These are phyloP conservation scores for Siniperca knerii DNA, from an alignment of 2,113 vertebrate genomes.

Conservation along the genomic window DNA sequence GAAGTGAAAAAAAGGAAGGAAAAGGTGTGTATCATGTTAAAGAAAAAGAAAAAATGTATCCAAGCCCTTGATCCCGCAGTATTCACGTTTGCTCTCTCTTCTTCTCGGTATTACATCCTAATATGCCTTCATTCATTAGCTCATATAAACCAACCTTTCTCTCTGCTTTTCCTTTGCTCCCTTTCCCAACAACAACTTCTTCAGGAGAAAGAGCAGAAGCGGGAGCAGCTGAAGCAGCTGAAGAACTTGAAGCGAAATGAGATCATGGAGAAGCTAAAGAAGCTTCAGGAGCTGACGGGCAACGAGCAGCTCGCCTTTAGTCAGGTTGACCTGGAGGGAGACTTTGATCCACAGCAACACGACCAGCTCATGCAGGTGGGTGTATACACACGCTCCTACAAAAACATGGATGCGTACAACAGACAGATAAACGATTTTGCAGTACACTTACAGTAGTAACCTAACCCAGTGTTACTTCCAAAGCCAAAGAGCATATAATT, in stretches of 20 bases:
- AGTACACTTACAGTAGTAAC: neutral
- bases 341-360: constrained; percentile 88
- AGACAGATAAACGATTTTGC: neutral
- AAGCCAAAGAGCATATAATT: too few species aligned
- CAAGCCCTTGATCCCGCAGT: neutral
- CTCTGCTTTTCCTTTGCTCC: neutral
- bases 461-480: too few species aligned
- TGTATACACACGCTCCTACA: neutral
- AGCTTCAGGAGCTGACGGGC: constrained; percentile 87
- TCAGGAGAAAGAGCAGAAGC: constrained; percentile 90
- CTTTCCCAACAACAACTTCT: neutral
- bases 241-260: constrained; percentile 92
- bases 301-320: constrained; percentile 85
- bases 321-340: constrained; percentile 85
- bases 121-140: accelerated
- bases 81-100: neutral
- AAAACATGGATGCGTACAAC: neutral
- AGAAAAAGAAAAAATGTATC: too few species aligned
- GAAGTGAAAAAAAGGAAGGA: constrained; percentile 87
- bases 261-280: constrained; percentile 88
- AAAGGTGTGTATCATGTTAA: constrained; percentile 76
- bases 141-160: neutral
- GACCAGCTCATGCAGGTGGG: constrained; percentile 92
- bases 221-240: constrained; percentile 91
- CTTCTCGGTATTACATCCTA: accelerated